Conservation (phyloP, 92 coral and sea anemone genomes). For the Muricea muricata region DNA sequence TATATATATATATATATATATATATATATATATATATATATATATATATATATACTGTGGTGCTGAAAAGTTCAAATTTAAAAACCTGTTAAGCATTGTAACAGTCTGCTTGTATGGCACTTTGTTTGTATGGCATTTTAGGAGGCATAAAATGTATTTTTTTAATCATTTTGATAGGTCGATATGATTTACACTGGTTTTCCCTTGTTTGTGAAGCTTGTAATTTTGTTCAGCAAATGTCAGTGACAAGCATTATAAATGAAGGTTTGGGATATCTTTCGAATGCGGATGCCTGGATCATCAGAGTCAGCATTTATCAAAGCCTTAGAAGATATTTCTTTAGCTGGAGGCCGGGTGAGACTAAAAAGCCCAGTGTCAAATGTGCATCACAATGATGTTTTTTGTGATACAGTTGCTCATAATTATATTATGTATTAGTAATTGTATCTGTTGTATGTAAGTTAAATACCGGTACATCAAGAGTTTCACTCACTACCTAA, state of each 20-base stretch:
- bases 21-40: no score
- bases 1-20: no score
- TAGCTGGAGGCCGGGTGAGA: not conserved
- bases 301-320: not conserved
- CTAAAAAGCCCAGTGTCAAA: not conserved
- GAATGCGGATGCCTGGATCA: slow-evolving; percentile 27
- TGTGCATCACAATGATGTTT: not conserved
- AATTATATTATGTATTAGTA: no score
- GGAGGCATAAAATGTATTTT: not conserved
- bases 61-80: no score
- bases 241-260: not conserved
- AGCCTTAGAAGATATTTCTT: not conserved
- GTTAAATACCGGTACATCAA: no score
- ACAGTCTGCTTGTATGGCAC: no score
- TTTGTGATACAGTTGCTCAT: no score
- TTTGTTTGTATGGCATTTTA: no score
- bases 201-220: not conserved
- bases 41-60: no score
- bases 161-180: not conserved
- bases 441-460: no score
- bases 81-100: no score
- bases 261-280: not conserved
- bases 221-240: not conserved
- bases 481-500: not conserved
- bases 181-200: not conserved